Evolutionary conservation across 2,113 vertebrate species (phyloP).

Genomic region (Neodontobutis hainanensis): DNA sequence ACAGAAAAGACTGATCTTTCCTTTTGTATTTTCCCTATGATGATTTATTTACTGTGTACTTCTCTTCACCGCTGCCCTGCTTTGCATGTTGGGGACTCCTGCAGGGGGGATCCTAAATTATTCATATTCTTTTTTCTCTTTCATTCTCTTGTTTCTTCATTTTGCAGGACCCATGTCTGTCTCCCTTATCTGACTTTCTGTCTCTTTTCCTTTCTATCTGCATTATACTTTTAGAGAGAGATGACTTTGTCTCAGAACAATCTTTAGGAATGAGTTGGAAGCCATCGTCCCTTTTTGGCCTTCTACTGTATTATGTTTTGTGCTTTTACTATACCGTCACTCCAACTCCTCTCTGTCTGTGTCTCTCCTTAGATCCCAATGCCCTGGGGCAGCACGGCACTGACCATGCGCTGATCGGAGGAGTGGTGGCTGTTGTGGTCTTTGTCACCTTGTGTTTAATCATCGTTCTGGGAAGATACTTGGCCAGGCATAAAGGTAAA

Average conservation of each 20-base stretch:
- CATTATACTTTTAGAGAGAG: slow-evolving; percentile 56
- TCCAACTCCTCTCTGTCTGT: slow-evolving; percentile 44
- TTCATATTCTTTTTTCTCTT: slow-evolving; percentile 55
- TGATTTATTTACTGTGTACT: slow-evolving; percentile 71
- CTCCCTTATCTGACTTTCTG: slow-evolving; percentile 44
- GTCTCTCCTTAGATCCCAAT: slow-evolving; percentile 87
- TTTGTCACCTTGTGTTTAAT: slow-evolving; percentile 98
- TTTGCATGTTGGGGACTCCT: slow-evolving; percentile 66
- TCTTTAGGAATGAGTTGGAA: slow-evolving; percentile 61
- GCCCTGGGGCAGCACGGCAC: slow-evolving; percentile 88
- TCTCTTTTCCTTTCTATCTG: slow-evolving; percentile 29
- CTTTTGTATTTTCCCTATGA: slow-evolving; percentile 51
- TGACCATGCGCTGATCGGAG: slow-evolving; percentile 97
- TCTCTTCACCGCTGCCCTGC: slow-evolving; percentile 45
- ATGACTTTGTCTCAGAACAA: slow-evolving; percentile 53
- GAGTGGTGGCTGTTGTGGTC: slow-evolving; percentile 97
- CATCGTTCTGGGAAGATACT: slow-evolving; percentile 96
- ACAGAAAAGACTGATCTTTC: slow-evolving; percentile 37
- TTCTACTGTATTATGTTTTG: slow-evolving; percentile 63
- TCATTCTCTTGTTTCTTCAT: slow-evolving; percentile 52
- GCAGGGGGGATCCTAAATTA: slow-evolving; percentile 63
- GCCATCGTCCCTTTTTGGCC: slow-evolving; percentile 50
- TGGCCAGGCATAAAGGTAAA: slow-evolving; percentile 99
- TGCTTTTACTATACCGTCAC: slow-evolving; percentile 26
- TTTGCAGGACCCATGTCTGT: slow-evolving; percentile 51